Conservation (phyloP, 2,113 vertebrate species). For the Scopus umbretta region DNA sequence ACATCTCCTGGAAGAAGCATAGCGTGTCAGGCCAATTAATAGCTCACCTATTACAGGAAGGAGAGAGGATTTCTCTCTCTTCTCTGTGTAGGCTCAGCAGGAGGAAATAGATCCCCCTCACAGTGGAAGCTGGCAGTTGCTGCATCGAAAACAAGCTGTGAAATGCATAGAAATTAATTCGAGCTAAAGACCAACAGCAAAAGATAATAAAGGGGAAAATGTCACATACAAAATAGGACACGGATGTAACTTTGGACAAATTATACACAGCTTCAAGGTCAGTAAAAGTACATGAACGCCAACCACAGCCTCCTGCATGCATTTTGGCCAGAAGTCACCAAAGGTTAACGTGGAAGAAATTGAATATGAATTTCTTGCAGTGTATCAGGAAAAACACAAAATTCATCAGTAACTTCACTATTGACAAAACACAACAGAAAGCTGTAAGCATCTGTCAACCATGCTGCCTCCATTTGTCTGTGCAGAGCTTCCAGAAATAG, state of each 20-base stretch:
- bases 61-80: background rate
- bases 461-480: background rate
- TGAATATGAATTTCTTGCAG: accelerated
- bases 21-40: background rate
- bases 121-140: background rate
- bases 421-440: background rate
- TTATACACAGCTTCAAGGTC: background rate
- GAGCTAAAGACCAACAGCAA: background rate
- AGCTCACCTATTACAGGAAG: background rate
- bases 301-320: background rate
- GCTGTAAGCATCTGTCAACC: background rate
- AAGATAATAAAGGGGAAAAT: constrained; percentile 3
- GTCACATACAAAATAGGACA: constrained; percentile 36
- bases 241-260: constrained; percentile 6
- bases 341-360: background rate
- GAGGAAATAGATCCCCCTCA: background rate
- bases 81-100: background rate
- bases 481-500: background rate
- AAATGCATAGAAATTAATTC: constrained; percentile 19
- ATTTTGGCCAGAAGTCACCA: background rate
- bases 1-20: background rate
- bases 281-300: background rate
- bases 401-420: background rate
- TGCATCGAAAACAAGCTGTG: background rate
- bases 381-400: background rate